A percentile compares a stretch with the other conserved stretches of the same genome.
These are phyloP conservation scores for Sphaeridia pumilis DNA, from an alignment of 2,888 invertebrate genomes.

Conservation along the genomic window DNA sequence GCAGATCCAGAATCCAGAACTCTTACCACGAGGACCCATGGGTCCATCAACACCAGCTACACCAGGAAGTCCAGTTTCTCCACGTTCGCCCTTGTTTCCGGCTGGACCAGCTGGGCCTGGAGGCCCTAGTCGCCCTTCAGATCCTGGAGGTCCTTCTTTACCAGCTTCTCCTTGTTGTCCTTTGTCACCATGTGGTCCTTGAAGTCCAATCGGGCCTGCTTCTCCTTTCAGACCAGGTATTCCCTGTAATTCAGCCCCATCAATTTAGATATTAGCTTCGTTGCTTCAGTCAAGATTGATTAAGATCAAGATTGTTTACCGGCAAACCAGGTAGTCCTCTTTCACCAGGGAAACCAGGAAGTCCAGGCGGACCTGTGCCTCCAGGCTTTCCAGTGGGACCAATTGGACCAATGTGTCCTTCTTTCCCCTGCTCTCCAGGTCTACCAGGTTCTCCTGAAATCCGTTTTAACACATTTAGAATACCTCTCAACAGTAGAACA, in stretches of 20 bases:
- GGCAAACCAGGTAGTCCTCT: constrained; percentile 59
- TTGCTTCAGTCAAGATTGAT: no score
- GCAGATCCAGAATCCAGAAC: neutral
- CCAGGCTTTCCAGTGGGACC: constrained; percentile 41
- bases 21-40: constrained; percentile 55
- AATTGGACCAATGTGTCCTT: constrained; percentile 40
- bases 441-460: constrained; percentile 42
- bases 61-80: constrained; percentile 46
- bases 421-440: constrained; percentile 46
- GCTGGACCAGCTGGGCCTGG: constrained; percentile 55
- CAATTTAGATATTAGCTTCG: no score
- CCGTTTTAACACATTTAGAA: neutral
- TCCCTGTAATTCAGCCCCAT: constrained; percentile 45
- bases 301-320: constrained; percentile 43
- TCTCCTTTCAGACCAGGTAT: constrained; percentile 61
- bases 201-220: constrained; percentile 53
- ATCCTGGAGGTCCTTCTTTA: constrained; percentile 61
- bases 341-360: constrained; percentile 69
- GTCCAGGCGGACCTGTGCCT: constrained; percentile 45
- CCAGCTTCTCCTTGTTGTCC: constrained; percentile 59
- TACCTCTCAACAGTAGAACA: neutral
- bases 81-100: constrained; percentile 38
- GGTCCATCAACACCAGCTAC: constrained; percentile 65
- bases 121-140: constrained; percentile 55
- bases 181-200: constrained; percentile 63